Base-by-base conservation (phyloP, 2,888 invertebrate species). In the Pyrrhia umbra region DNA sequence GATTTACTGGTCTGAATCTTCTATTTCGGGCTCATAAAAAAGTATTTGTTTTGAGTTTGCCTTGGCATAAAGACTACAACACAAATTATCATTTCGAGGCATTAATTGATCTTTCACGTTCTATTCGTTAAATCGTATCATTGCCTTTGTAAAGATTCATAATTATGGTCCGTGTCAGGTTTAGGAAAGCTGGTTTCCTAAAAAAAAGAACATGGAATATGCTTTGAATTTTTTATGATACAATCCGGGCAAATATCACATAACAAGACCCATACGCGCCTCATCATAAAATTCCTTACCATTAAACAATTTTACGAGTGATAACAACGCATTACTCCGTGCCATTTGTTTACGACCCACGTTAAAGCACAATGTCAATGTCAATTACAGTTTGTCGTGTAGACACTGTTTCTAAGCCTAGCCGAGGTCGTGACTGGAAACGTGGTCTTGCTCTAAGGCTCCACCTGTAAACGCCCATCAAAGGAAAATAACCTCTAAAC, bases 301-400 rank as follows among this genome's bases (percentile, higher is more conserved):
- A 46, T 54, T 47, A 64, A 54, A 52, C 25, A 34, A 21, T 60
- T 64, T 68, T 63, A 79, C 46, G 70, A 71, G 63, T 68, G 60
- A 75, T 77, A 71, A 47, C 59, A 62, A 59, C 66, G 74, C 66
- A 56, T 63, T 65, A 67, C 49, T 61, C 46, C 10, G 34, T 63
- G 54, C 27, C 15, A 73, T 71, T 62, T 59, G 65, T 60, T 80
- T 77, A 74, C 59, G 59, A 78, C 79, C 68, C 59, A 70, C 65
- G 73, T 81, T 81, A 79, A 85, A 80, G 81, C 79, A 81, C 84
- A 89, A 87, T 85, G 86, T 87, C 88, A 89, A 88, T 88, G 86
- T 72, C 85, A 85, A 85, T 85, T 85, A 86, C 76, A 80, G 62
- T 75, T 69, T 82, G 73, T 75, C 75, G 74, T 78, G 77, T 81